phyloP scores from a whole-genome alignment of 2,113 vertebrate genomes.

The Orycteropus afer region DNA sequence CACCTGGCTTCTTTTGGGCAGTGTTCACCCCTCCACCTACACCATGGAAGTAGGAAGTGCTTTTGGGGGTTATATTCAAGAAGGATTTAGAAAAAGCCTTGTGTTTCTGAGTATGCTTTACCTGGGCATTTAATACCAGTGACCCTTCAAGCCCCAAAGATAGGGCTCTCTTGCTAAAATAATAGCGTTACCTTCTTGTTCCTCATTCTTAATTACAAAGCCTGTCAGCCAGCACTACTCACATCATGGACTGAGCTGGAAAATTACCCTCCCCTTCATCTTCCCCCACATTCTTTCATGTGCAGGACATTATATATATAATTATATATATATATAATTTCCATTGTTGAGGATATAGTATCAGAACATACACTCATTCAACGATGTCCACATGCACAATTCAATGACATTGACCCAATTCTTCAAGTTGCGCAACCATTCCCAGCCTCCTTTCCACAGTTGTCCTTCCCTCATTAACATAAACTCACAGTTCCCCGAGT shows the following conservation, averaged over 20 bases:
- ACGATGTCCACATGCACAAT: neutral
- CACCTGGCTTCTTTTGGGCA: neutral
- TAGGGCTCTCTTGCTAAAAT: neutral
- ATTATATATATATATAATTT: no score
- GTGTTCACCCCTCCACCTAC: neutral
- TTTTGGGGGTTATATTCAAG: slow-evolving; percentile 18
- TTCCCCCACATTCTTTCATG: neutral
- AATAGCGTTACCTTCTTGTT: neutral
- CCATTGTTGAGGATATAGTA: no score
- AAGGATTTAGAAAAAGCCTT: neutral
- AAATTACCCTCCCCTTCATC: neutral
- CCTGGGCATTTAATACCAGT: neutral
- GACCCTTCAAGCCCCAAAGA: neutral
- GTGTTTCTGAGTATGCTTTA: neutral
- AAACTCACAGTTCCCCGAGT: neutral
- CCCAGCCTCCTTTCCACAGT: neutral
- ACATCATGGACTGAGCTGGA: neutral
- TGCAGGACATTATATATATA: neutral
- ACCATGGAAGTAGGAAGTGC: neutral
- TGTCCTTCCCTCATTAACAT: neutral
- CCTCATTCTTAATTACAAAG: neutral
- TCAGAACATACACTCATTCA: neutral
- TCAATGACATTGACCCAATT: neutral
- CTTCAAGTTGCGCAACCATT: neutral
- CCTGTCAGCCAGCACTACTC: neutral